phyloP scores from a whole-genome alignment of 2,113 vertebrate genomes.

The Chaetodon auriga region DNA sequence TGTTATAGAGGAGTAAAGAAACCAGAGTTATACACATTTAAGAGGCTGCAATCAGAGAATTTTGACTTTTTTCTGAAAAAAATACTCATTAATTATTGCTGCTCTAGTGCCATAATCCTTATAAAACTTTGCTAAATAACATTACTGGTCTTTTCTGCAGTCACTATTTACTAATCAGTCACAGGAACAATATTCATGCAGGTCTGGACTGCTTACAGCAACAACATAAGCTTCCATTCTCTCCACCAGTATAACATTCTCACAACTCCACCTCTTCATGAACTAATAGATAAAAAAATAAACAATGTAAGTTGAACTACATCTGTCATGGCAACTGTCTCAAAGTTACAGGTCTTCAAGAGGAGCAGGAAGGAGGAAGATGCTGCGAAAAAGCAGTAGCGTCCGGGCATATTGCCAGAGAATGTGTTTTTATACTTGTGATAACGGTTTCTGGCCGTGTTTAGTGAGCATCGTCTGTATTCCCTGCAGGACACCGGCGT shows the following conservation, averaged over 20 bases:
- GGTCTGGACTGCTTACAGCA: not conserved
- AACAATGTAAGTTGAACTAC: not conserved
- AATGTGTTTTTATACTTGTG: slow-evolving; percentile 11
- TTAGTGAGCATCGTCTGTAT: slow-evolving; percentile 33
- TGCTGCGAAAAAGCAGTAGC: slow-evolving; percentile 3
- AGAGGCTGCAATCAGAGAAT: no score
- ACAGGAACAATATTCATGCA: not conserved
- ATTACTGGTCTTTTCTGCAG: not conserved
- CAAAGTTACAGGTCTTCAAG: not conserved
- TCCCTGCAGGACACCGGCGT: slow-evolving; percentile 92
- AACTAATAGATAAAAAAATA: not conserved
- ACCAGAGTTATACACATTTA: no score
- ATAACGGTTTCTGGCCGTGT: slow-evolving; percentile 21
- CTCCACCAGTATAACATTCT: not conserved
- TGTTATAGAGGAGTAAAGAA: no score
- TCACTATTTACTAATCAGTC: not conserved
- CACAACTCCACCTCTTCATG: not conserved
- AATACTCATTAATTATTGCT: no score
- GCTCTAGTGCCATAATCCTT: not conserved
- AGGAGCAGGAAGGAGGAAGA: not conserved
- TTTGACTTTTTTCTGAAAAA: no score
- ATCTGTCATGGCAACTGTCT: not conserved
- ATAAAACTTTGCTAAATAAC: not conserved
- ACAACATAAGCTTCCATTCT: not conserved
- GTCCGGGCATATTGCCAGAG: slow-evolving; percentile 14